Base-by-base conservation (phyloP, 2,888 invertebrate genomes). In the Conistra vaccinii region DNA sequence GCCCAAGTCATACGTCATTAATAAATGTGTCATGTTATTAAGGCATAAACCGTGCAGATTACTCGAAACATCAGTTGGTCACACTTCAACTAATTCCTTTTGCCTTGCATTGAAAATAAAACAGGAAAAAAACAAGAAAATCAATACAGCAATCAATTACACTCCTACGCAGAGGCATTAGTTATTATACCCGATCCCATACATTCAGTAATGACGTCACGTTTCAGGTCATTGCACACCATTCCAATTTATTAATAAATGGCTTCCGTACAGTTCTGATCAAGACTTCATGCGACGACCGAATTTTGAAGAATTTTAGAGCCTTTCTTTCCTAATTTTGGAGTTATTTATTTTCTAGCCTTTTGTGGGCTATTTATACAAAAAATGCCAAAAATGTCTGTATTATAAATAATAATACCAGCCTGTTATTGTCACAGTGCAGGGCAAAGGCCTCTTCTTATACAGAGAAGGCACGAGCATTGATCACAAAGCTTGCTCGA, bases 141-240 rank as follows among this genome's bases (percentile, higher is more conserved):
- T 60, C 10, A 55, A 53, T 53, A 45, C 10, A 48, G 39, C 45
- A 60, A 65, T 73, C 58, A 66, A 75, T 76, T 17, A 42, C 32
- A 32, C 20, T 61, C 55, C 78, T 32, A 81, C 76, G 55, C 26
- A n/a, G 32, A 17, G 45, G 29, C 17, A 26, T 51, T 81, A 67
- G 48, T 67, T 67, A 76, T 53, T 76, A 76, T 78, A 62, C 66
- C 9, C 10, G 35, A 60, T 57, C 48, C 26, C n/a, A 39, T 53
- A 26, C 20, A 62, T 48, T 66, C 48, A 48, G 20, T 57, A 0
- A 55, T 62, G 76, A 81, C 76, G 61, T 67, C 76, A 75, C 42
- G 1, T 51, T 57, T n/a, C 57, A 62, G 76, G 62, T 76, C 76
- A 75, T 66, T 81, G 76, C 78, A 81, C 78, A 82, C 67, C 29